phyloP scores from a whole-genome alignment of 2,113 vertebrate genomes.

The Amblyornis subalaris region DNA sequence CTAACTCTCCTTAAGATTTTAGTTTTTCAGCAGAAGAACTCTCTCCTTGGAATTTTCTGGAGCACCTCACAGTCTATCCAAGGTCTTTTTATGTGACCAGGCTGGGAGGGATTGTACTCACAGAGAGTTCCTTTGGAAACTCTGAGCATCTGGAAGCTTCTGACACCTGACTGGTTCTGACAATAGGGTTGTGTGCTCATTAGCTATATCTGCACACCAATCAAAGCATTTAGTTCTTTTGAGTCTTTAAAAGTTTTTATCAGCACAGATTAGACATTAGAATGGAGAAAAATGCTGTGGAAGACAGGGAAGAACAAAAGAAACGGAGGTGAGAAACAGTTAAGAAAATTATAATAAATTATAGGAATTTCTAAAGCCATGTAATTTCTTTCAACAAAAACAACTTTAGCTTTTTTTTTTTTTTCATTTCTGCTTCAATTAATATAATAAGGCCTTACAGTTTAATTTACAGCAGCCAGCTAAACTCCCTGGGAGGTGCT shows the following conservation, averaged over 20 bases:
- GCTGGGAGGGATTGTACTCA: not conserved
- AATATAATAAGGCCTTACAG: conserved; percentile 30
- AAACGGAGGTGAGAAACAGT: not conserved
- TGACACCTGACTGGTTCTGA: not conserved
- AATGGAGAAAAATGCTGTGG: not conserved
- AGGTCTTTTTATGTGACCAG: not conserved
- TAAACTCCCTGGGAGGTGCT: conserved; percentile 47
- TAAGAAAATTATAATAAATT: not conserved
- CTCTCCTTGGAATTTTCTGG: not conserved
- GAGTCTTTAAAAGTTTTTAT: not conserved
- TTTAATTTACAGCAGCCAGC: conserved; percentile 57
- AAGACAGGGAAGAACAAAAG: not conserved
- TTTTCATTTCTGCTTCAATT: conserved; percentile 36
- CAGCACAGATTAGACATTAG: not conserved
- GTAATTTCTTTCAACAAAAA: not conserved
- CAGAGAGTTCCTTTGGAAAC: not conserved
- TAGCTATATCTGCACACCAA: not conserved
- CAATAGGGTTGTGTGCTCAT: not conserved
- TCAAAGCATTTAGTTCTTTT: not conserved
- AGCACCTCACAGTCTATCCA: not conserved
- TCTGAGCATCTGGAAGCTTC: not conserved
- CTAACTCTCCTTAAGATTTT: not conserved
- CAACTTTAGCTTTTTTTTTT: not conserved
- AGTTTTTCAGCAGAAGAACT: too few relatives aligned
- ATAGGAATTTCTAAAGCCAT: not conserved